A percentile compares a stretch with the other conserved stretches of the same genome.
Evolutionary conservation across 1,140 invertebrate genomes (phyloP).

Genomic region (Drosophila lini): DNA sequence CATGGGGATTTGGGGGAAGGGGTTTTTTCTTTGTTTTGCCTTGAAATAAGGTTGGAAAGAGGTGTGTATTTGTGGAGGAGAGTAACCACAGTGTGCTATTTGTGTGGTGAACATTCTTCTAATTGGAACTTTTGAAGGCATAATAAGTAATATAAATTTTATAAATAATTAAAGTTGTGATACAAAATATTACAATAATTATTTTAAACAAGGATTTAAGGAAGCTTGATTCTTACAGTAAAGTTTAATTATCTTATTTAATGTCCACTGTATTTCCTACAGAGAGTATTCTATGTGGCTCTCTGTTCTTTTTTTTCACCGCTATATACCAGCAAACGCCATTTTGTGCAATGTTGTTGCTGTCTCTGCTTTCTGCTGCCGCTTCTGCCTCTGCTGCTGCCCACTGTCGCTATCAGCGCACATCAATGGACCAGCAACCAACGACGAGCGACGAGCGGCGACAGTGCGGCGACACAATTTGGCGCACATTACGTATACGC

Average conservation of each 20-base stretch:
- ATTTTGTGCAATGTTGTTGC: constrained; percentile 61
- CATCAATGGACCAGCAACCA: constrained; percentile 79
- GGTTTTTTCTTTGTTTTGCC: not conserved
- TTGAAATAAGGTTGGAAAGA: not conserved
- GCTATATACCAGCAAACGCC: constrained; percentile 52
- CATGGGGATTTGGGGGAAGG: constrained; percentile 1
- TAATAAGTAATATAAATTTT: too few relatives aligned
- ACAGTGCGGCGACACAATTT: constrained; percentile 76
- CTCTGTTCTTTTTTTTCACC: constrained; percentile 7
- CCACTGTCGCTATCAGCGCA: constrained; percentile 74
- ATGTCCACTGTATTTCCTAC: constrained; percentile 1
- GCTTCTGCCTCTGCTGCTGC: constrained; percentile 37
- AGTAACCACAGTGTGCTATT: not conserved
- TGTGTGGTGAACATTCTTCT: not conserved
- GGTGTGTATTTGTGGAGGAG: not conserved
- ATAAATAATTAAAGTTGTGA: too few relatives aligned
- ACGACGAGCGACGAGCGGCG: constrained; percentile 59
- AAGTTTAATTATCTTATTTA: not conserved
- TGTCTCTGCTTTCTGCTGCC: constrained; percentile 13
- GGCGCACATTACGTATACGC: constrained; percentile 74
- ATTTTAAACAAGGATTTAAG: not conserved
- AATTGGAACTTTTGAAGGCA: too few relatives aligned
- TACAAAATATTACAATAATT: too few relatives aligned
- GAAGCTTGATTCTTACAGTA: not conserved
- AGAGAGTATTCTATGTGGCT: constrained; percentile 1